A percentile compares a stretch with the other conserved stretches of the same genome.
These are phyloP conservation scores for Rhagonycha lutea DNA, from an alignment of 2,888 invertebrate species.

Conservation along the genomic window DNA sequence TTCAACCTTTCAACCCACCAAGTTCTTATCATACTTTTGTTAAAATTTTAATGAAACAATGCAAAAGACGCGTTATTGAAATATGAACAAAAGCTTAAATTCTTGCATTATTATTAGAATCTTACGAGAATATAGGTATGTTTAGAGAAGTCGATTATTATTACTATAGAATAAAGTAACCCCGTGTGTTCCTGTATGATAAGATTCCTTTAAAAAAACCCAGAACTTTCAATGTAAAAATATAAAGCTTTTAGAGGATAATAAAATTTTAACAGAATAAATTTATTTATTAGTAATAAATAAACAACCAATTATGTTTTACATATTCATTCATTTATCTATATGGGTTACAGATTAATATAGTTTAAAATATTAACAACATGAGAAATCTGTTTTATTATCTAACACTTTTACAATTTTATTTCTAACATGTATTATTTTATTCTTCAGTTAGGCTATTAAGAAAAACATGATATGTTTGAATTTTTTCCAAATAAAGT, in stretches of 20 bases:
- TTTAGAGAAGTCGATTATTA: neutral
- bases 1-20: neutral
- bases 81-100: neutral
- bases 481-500: neutral
- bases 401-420: conserved; percentile 21
- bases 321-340: conserved; percentile 29
- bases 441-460: neutral
- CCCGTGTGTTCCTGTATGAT: neutral
- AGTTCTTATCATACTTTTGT: neutral
- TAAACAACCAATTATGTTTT: conserved; percentile 29
- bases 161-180: neutral
- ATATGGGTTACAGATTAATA: conserved; percentile 16
- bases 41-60: neutral
- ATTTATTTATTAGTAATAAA: conserved; percentile 25
- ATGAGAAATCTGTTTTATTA: conserved; percentile 14
- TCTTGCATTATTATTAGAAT: neutral
- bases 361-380: conserved; percentile 14
- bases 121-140: neutral
- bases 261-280: conserved; percentile 23
- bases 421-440: conserved; percentile 7
- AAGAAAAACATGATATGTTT: neutral
- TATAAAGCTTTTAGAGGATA: neutral
- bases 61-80: neutral
- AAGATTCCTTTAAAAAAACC: neutral
- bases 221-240: neutral